Evolutionary conservation across 2,113 vertebrate genomes (phyloP), one percentile per base, ranked within the genome.

Genomic region (Halcyon malimbica): DNA sequence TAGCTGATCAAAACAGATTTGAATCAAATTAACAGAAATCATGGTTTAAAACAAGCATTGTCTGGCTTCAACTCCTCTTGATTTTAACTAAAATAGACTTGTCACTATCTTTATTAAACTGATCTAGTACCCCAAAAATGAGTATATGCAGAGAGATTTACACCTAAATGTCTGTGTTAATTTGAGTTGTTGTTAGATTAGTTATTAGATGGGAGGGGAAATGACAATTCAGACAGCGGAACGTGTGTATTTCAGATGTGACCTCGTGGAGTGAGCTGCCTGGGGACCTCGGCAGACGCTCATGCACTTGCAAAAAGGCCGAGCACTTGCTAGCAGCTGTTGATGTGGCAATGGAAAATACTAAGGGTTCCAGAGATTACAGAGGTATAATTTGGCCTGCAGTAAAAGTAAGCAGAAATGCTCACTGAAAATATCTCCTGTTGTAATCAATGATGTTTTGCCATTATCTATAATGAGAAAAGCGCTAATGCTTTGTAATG

Each of bases 311-410:
- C 48, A 87, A 89, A 89, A 89, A 60, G 65, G 53, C 92, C 81
- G 65, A 94, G 64, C 68, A 1, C 88, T 94, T 60, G 85, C 68
- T 63, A 83, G 83, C 96, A 96, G 96, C 96, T 97, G 96, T 95
- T 96, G 95, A 82, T 95, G 94, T 93, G 86, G 88, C 94, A 95
- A 93, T 97, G 96, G 96, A 97, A 97, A 97, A 96, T 97, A 91
- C 83, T 95, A 46, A 69, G 92, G 83, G 83, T 97, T 96, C 96
- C 96, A 96, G 89, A 94, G 69, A 96, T 96, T 75, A 23, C 95
- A 94, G 90, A 77, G 77, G 65, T 93, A 87, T 92, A 95, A 95
- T 92, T 91, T 93, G 80, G 69, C 77, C 94, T 89, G 77, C 92
- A 69, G 81, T 87, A 73, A 79, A 87, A 93, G 95, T 79, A 83